Evolutionary conservation across 2,113 vertebrate genomes (phyloP).

Genomic region (Salvelinus alpinus): DNA sequence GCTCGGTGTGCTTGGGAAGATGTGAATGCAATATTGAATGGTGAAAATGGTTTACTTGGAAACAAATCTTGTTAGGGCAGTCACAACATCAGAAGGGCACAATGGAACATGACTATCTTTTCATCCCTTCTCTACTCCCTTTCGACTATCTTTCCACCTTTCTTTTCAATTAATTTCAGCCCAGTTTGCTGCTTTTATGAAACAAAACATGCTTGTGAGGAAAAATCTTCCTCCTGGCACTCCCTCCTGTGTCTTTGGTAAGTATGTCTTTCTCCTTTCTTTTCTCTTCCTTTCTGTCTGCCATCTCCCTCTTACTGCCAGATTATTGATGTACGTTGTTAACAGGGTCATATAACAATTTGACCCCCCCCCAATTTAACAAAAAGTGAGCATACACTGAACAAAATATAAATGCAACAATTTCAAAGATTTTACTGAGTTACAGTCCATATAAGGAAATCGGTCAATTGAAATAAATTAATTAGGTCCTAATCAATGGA

Average conservation of each 20-base stretch:
- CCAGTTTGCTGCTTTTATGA: constrained; percentile 99
- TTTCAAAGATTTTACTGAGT: too few species aligned
- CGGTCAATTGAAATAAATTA: too few species aligned
- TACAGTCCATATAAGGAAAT: too few species aligned
- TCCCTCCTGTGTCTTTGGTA: constrained; percentile 96
- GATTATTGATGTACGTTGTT: not conserved
- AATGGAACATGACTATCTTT: constrained; percentile 56
- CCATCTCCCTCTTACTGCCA: constrained; percentile 14
- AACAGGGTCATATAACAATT: too few species aligned
- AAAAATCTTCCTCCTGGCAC: constrained; percentile 94
- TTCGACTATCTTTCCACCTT: constrained; percentile 62
- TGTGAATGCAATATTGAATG: not conserved
- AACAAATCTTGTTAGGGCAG: not conserved
- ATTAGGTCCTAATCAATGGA: too few species aligned
- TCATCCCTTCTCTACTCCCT: constrained; percentile 58
- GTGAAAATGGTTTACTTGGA: not conserved
- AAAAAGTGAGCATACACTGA: too few species aligned
- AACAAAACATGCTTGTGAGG: constrained; percentile 99
- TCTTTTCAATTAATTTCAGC: constrained; percentile 77
- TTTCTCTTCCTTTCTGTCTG: constrained; percentile 22
- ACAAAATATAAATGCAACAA: too few species aligned
- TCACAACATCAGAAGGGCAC: not conserved
- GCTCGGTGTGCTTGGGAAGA: not conserved
- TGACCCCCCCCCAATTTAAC: too few species aligned
- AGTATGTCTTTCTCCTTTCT: constrained; percentile 76